A percentile compares a stretch with the other conserved stretches of the same genome.
These are phyloP conservation scores for Athripsodes cinereus DNA, from an alignment of 2,888 invertebrate species.

Conservation along the genomic window DNA sequence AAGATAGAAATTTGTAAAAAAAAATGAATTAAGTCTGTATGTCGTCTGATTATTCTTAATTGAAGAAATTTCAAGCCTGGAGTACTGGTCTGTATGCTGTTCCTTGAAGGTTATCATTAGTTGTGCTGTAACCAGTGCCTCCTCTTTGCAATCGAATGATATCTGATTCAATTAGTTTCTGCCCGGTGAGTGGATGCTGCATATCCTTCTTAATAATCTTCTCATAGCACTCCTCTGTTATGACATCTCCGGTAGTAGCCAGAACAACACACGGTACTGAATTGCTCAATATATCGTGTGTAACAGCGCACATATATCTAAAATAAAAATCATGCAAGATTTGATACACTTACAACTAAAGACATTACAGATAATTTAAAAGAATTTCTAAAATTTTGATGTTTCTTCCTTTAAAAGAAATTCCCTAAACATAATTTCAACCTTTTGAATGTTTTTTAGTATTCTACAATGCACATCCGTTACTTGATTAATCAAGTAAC, in stretches of 20 bases:
- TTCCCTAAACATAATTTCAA: no score
- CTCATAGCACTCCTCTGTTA: conserved; percentile 76
- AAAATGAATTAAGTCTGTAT: no score
- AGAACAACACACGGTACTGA: conserved; percentile 92
- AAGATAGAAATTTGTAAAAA: no score
- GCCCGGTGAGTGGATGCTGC: conserved; percentile 87
- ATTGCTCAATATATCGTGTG: conserved; percentile 92
- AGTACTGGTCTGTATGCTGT: conserved; percentile 77
- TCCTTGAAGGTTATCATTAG: conserved; percentile 78
- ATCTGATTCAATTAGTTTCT: conserved; percentile 81
- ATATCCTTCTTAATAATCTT: conserved; percentile 95
- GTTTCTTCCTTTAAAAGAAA: no score
- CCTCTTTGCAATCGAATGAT: conserved; percentile 91
- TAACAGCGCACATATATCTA: conserved; percentile 95
- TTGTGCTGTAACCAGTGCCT: conserved; percentile 89
- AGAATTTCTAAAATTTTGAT: no score
- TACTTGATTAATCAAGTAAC: no score
- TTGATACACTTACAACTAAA: no score
- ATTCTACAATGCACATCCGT: no score
- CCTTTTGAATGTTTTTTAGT: no score
- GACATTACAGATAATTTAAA: no score
- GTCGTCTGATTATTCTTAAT: no score
- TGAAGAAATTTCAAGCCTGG: conserved; percentile 56
- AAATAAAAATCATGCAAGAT: no score
- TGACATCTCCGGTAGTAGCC: conserved; percentile 61